phyloP scores from a whole-genome alignment of 2,888 invertebrate genomes.

The Lasioglossum marginatum region DNA sequence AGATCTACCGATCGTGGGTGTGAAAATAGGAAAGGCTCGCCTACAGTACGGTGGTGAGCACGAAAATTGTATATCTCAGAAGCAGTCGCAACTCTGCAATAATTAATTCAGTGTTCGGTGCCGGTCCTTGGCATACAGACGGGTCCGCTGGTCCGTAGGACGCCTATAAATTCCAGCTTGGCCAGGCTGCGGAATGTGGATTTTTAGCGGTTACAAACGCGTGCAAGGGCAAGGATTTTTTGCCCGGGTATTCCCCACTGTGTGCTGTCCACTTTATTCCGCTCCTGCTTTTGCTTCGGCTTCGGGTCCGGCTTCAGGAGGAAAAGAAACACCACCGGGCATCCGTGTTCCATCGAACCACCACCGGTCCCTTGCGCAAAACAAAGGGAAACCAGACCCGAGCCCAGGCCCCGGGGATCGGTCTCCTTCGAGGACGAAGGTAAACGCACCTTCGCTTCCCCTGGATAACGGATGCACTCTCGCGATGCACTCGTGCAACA shows the following conservation, averaged over 20 bases:
- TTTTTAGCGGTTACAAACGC: slow-evolving; percentile 70
- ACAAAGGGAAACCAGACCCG: slow-evolving; percentile 61
- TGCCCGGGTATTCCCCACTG: slow-evolving; percentile 39
- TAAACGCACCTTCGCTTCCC: slow-evolving; percentile 63
- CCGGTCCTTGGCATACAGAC: slow-evolving; percentile 71
- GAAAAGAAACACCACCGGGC: slow-evolving; percentile 23
- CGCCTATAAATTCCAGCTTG: slow-evolving; percentile 72
- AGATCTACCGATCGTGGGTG: slow-evolving; percentile 23
- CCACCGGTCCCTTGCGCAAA: slow-evolving; percentile 39
- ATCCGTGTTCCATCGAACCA: slow-evolving; percentile 45
- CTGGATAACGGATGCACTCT: slow-evolving; percentile 45
- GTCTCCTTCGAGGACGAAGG: slow-evolving; percentile 68
- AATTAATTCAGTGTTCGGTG: slow-evolving; percentile 67
- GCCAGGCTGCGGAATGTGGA: slow-evolving; percentile 72
- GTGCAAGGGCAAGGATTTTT: slow-evolving; percentile 79
- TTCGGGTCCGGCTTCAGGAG: not conserved
- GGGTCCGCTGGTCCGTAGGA: slow-evolving; percentile 49
- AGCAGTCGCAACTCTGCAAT: slow-evolving; percentile 18
- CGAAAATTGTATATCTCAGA: not conserved
- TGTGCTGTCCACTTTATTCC: not conserved
- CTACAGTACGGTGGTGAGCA: slow-evolving; percentile 9
- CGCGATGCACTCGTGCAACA: slow-evolving; percentile 32
- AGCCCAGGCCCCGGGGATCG: slow-evolving; percentile 45
- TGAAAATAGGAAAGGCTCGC: slow-evolving; percentile 25
- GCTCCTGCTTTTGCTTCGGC: not conserved